Conservation (phyloP, 2,888 invertebrate species). For the Julus scandinavius region DNA sequence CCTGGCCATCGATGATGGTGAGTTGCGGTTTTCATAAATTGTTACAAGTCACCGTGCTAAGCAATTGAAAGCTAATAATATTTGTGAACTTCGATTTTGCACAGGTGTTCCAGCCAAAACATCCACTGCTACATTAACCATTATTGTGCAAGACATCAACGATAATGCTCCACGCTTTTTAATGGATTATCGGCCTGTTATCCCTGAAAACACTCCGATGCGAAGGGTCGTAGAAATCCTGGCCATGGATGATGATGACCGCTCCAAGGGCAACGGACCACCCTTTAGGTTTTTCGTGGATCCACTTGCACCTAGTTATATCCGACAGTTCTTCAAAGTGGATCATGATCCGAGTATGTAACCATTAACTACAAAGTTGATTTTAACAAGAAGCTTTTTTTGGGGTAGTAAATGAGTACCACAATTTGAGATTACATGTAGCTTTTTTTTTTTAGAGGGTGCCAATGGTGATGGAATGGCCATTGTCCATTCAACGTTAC, state of each 20-base stretch:
- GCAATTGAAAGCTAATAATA: neutral
- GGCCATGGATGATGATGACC: conserved; percentile 93
- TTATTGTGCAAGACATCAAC: conserved; percentile 94
- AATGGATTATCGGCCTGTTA: conserved; percentile 85
- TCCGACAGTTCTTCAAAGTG: conserved; percentile 93
- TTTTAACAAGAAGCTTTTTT: neutral
- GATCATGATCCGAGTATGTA: conserved; percentile 92
- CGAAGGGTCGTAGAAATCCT: conserved; percentile 91
- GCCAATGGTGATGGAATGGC: conserved; percentile 98
- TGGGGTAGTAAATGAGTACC: neutral
- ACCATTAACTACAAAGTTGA: neutral
- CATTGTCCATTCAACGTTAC: conserved; percentile 90
- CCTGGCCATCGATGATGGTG: conserved; percentile 89
- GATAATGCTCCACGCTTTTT: conserved; percentile 94
- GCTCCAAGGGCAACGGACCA: conserved; percentile 94
- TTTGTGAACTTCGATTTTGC: neutral
- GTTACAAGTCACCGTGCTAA: neutral
- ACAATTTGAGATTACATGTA: neutral
- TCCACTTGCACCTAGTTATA: conserved; percentile 92
- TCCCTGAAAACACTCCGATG: conserved; percentile 92
- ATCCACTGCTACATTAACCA: conserved; percentile 91
- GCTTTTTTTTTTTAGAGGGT: conserved; percentile 75
- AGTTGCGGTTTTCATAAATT: neutral
- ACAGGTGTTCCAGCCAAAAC: conserved; percentile 85
- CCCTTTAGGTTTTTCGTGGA: conserved; percentile 96